These are phyloP conservation scores for Montipora capricornis DNA, from an alignment of 64 coral and sea anemone species.

Conservation along the genomic window DNA sequence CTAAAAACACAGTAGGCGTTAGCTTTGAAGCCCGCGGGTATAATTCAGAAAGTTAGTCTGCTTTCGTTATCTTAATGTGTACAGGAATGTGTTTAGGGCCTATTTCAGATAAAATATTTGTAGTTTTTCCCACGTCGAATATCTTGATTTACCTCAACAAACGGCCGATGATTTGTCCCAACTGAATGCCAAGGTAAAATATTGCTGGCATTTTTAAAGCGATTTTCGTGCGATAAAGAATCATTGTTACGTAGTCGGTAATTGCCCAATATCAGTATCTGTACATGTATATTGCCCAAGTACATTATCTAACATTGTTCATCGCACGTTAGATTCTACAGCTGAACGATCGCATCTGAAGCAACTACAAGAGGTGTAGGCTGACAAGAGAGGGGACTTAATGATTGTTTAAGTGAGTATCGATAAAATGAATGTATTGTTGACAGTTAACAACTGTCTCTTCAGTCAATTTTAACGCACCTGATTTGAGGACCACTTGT, in stretches of 20 bases:
- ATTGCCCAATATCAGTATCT: background rate
- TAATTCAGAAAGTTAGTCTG: background rate
- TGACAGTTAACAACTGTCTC: background rate
- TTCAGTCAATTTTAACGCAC: background rate
- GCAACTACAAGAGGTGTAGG: background rate
- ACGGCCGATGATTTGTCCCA: background rate
- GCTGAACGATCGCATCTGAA: background rate
- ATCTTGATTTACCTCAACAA: background rate
- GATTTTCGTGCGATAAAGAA: background rate
- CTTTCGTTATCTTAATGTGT: background rate
- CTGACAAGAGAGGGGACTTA: background rate
- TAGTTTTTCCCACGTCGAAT: background rate
- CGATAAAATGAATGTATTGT: background rate
- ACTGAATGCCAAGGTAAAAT: slow-evolving; percentile 1
- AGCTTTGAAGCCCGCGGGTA: background rate
- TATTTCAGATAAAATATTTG: background rate
- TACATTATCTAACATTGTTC: background rate
- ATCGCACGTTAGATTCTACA: background rate
- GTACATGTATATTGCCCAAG: background rate
- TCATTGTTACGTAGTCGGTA: background rate
- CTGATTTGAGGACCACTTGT: background rate
- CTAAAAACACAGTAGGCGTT: background rate
- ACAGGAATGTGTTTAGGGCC: background rate
- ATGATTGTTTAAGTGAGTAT: background rate
- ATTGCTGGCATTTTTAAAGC: background rate